Base-by-base conservation (phyloP, 2,113 vertebrate genomes). In the Apeltes quadracus region DNA sequence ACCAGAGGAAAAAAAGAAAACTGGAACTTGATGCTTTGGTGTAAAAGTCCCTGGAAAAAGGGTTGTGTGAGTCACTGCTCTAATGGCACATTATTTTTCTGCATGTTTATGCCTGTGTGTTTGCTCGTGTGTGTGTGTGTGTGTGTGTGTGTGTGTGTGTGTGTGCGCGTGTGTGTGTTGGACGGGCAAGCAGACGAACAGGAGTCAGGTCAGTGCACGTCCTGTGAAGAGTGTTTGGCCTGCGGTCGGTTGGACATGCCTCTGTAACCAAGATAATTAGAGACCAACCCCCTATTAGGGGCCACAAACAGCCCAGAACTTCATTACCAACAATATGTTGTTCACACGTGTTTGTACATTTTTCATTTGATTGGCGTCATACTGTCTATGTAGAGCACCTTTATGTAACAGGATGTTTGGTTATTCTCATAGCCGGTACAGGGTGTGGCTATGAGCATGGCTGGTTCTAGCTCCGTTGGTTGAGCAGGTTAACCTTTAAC, bases 221-320 rank as follows among this genome's bases (percentile, higher is more conserved):
- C 84, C 84, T 81, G 65, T 89, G 81, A 88, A 78, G 84, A 86
- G 82, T 88, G 68, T 85, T 78, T 80, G 83, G 66, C 80, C 81
- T 36, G 78, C 91, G 90, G 83, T 90, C 93, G 92, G 89, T 88
- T 75, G 80, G 83, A 78, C 89, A 93, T 92, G 89, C 91, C 84
- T 92, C 84, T 85, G 85, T 92, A 91, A 90, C 90, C 81, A 87
- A 61, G 90, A 87, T 90, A 90, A 92, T 92, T 88, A 88, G 83
- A 85, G 64, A 85, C 78, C 70, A 85, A 78, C 87, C 88, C 84
- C 88, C 85, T 80, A 82, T 88, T 78, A 84, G 50, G 87, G 86
- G 79, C 77, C 74, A 92, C 85, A 89, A 90, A 90, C 72, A 73
- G 69, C 84, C 75, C 73, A 80, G 82, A 78, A 87, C 70, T 78